phyloP scores from a whole-genome alignment of 2,113 vertebrate species.

The Mesitornis unicolor region DNA sequence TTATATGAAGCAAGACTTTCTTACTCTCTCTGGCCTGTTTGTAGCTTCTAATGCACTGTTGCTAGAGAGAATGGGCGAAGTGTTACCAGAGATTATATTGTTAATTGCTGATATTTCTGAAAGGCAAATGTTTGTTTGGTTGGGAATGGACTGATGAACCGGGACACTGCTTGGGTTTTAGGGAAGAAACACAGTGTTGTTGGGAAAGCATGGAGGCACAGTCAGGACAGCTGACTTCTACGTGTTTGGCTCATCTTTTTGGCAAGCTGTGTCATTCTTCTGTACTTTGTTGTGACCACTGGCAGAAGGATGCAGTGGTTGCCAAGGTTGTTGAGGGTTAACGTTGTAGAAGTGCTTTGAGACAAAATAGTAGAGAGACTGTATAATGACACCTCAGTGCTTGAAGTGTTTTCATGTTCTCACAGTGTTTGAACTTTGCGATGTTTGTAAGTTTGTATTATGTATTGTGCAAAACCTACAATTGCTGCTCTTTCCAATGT shows the following conservation, averaged over 20 bases:
- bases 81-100: neutral
- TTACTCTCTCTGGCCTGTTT: neutral
- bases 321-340: neutral
- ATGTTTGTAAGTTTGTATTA: neutral
- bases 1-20: neutral
- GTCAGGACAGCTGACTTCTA: neutral
- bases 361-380: neutral
- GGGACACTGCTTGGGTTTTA: neutral
- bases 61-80: neutral
- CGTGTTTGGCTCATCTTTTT: neutral
- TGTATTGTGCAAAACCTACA: neutral
- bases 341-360: neutral
- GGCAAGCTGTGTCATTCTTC: neutral
- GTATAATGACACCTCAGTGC: neutral
- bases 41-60: neutral
- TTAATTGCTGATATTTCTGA: neutral
- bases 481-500: neutral
- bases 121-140: fast-evolving
- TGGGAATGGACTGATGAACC: neutral
- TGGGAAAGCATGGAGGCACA: neutral
- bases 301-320: neutral
- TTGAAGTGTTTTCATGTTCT: neutral
- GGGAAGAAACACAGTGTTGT: neutral
- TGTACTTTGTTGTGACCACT: fast-evolving
- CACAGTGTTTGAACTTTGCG: neutral